Evolutionary conservation across 1,140 invertebrate species (phyloP), one percentile per base, ranked within the genome.

Genomic region (Nephotettix cincticeps): DNA sequence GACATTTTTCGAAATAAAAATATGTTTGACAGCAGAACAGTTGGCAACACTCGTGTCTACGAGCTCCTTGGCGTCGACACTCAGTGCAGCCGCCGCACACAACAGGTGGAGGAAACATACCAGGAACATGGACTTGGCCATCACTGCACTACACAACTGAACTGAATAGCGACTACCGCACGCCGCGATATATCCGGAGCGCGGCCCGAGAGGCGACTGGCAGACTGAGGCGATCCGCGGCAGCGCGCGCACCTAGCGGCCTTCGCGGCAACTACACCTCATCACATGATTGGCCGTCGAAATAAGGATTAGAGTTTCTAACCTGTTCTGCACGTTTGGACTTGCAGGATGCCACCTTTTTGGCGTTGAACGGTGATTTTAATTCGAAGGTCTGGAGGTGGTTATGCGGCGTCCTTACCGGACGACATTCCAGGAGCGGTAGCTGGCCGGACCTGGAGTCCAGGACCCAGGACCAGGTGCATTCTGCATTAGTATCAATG

Each of bases 281-380:
- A 21, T 21, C 47, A 54, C 21, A 11, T 54, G 47, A 54, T 54
- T 54, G 47, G 47, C 47, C 23, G 11, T 54, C 47, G 11, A 54
- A 54, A 40, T 40, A 40, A 40, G 36, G 36, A 40, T 40, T 40
- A 40, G 6, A 40, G 36, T 40, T 40, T 21, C 47, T 54, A 54
- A 54, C 47, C 47, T 54, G 47, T 54, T 54, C 47, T 54, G 47
- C 47, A 54, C 47, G 47, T 54, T 54, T 54, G 56, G 56, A 61
- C 56, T 27, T 27, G 56, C 56, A 61, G 56, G 56, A 61, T 61
- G 56, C 47, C 47, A 54, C 47, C 47, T 54, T 54, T 54, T 54
- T 54, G 47, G 47, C 47, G 23, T 54, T 54, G 25, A 61, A 61
- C 56, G 56, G 56, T 61, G 56, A 61, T 27, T 61, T 61, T 61